Evolutionary conservation across 2,888 invertebrate genomes (phyloP).

Genomic region (Rhagium mordax): DNA sequence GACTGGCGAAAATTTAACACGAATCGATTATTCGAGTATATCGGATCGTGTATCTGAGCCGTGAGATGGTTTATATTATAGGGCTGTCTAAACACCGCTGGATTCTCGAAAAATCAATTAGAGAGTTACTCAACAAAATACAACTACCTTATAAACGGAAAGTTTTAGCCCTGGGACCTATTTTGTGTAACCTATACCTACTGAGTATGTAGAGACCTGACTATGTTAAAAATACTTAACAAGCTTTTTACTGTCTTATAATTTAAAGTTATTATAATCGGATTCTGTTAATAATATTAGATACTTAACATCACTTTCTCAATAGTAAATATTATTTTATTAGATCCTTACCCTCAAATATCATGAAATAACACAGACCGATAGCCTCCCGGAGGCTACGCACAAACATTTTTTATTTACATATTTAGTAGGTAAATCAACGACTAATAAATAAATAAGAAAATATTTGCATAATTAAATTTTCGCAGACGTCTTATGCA

Average conservation of each 20-base stretch:
- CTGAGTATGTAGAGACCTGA: neutral
- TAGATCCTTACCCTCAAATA: neutral
- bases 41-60: constrained; percentile 66
- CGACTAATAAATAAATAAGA: too few relatives aligned
- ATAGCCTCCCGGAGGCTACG: too few relatives aligned
- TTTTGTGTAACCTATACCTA: constrained; percentile 19
- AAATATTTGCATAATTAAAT: too few relatives aligned
- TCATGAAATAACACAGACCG: neutral
- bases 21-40: constrained; percentile 66
- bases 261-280: neutral
- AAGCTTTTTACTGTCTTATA: neutral
- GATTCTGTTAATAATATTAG: neutral
- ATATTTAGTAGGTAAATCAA: too few relatives aligned
- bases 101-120: constrained; percentile 65
- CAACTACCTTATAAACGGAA: constrained; percentile 20
- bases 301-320: neutral
- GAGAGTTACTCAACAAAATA: constrained; percentile 56
- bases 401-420: too few relatives aligned
- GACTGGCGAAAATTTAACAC: constrained; percentile 64
- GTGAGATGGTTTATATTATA: constrained; percentile 65
- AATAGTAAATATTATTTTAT: neutral
- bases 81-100: constrained; percentile 64
- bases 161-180: constrained; percentile 8
- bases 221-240: neutral
- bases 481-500: too few relatives aligned